Evolutionary conservation across 2,888 invertebrate genomes (phyloP).

Genomic region (Dasysyrphus albostriatus): DNA sequence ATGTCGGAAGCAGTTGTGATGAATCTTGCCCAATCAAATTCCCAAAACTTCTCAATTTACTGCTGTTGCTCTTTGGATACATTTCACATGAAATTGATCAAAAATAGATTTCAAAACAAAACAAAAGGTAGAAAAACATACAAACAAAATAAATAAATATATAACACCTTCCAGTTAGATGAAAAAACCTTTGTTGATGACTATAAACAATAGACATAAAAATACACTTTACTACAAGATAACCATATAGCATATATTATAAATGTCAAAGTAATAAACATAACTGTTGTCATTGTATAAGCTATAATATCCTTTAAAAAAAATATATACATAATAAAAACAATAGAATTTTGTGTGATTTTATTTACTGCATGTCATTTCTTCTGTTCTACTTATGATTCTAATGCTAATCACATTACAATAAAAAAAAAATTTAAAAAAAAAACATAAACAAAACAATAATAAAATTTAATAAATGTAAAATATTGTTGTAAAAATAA

Average conservation of each 20-base stretch:
- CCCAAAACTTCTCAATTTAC: no score
- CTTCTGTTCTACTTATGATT: constrained; percentile 5
- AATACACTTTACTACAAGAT: neutral
- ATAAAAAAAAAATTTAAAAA: neutral
- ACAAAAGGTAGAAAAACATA: neutral
- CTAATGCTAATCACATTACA: neutral
- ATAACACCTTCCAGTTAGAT: neutral
- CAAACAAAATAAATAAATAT: neutral
- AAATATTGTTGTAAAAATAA: constrained; percentile 27
- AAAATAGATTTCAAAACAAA: neutral
- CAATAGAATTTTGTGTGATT: neutral
- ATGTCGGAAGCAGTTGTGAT: no score
- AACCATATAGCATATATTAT: constrained; percentile 15
- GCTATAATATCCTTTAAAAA: neutral
- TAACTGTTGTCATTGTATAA: neutral
- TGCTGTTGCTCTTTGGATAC: no score
- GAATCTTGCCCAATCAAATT: no score
- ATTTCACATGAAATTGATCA: no score
- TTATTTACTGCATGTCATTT: constrained; percentile 8
- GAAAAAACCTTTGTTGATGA: neutral
- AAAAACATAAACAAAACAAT: constrained; percentile 8
- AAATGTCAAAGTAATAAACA: constrained; percentile 22
- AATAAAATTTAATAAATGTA: constrained; percentile 6
- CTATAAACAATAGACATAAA: constrained; percentile 16
- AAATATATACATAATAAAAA: neutral